phyloP scores from a whole-genome alignment of 1,140 invertebrate genomes.

The Trachymyrmex cornetzi region DNA sequence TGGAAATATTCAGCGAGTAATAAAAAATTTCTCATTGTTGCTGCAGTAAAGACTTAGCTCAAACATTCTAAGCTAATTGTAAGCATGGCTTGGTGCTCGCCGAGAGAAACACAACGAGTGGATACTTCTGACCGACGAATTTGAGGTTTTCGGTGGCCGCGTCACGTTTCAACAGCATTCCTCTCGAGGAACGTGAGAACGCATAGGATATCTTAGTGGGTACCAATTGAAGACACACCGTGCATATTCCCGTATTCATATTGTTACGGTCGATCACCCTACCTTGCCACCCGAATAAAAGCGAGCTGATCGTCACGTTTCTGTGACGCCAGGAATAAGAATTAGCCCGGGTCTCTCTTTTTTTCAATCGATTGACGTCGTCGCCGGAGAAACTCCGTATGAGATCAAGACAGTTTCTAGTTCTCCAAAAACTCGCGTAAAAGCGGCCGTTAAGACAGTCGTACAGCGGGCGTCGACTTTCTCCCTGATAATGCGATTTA shows the following conservation, averaged over 20 bases:
- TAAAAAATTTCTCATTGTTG: too few species aligned
- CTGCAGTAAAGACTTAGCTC: too few species aligned
- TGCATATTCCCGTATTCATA: background rate
- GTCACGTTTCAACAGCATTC: background rate
- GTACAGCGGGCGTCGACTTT: constrained; percentile 60
- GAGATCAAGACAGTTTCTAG: background rate
- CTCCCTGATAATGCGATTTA: constrained; percentile 64
- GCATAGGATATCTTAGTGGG: too few species aligned
- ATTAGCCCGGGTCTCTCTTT: background rate
- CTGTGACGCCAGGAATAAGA: constrained; percentile 23
- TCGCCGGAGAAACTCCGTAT: background rate
- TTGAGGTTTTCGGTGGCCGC: too few species aligned
- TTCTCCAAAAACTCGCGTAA: constrained; percentile 53
- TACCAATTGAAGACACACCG: background rate
- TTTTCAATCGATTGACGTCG: background rate
- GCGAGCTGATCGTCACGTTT: constrained; percentile 25
- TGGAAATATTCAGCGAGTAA: too few species aligned
- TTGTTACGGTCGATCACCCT: constrained; percentile 30
- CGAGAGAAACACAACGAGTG: too few species aligned
- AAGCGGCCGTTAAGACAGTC: constrained; percentile 4
- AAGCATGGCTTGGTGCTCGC: too few species aligned
- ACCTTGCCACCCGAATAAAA: background rate
- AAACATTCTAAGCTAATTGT: too few species aligned
- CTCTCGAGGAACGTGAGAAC: background rate
- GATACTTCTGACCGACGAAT: too few species aligned